Conservation (phyloP, 2,888 invertebrate species). For the Drosophila formosana region DNA sequence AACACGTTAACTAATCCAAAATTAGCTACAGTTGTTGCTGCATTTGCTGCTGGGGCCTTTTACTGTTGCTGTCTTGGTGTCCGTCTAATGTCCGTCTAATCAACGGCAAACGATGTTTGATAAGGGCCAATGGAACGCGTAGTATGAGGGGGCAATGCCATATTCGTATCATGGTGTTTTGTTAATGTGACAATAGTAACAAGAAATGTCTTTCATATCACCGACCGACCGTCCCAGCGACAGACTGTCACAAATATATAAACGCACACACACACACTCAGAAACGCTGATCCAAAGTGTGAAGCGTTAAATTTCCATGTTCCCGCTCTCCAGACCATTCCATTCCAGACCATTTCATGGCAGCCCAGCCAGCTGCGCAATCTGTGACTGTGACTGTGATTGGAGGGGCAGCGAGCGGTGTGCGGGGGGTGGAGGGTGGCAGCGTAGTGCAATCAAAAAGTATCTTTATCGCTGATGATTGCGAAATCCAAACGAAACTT, state of each 20-base stretch:
- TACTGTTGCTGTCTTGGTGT: conserved; percentile 9
- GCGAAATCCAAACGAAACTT: conserved; percentile 78
- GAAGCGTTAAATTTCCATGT: conserved; percentile 71
- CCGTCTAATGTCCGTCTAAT: conserved; percentile 40
- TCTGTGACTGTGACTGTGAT: conserved; percentile 13
- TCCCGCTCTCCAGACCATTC: conserved; percentile 28
- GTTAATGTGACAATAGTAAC: conserved; percentile 53
- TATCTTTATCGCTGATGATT: conserved; percentile 74
- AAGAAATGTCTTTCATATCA: conserved; percentile 52
- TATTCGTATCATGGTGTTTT: conserved; percentile 41
- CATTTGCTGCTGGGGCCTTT: conserved; percentile 9
- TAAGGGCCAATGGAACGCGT: conserved; percentile 30
- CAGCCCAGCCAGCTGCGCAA: conserved; percentile 11
- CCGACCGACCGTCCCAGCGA: conserved; percentile 4
- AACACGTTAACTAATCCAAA: conserved; percentile 55
- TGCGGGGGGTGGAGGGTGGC: conserved; percentile 15
- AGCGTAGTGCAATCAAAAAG: conserved; percentile 51
- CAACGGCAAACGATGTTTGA: conserved; percentile 46
- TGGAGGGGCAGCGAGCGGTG: conserved; percentile 16
- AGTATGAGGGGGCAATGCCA: conserved; percentile 44
- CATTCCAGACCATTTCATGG: neutral
- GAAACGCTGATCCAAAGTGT: conserved; percentile 21
- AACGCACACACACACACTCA: conserved; percentile 13
- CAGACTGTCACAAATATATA: conserved; percentile 31
- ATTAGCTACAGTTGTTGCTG: conserved; percentile 30